Percentiles rank a stretch among this genome's conserved stretches.
Conservation (phyloP, 2,888 invertebrate genomes). For the Bembecia ichneumoniformis region DNA sequence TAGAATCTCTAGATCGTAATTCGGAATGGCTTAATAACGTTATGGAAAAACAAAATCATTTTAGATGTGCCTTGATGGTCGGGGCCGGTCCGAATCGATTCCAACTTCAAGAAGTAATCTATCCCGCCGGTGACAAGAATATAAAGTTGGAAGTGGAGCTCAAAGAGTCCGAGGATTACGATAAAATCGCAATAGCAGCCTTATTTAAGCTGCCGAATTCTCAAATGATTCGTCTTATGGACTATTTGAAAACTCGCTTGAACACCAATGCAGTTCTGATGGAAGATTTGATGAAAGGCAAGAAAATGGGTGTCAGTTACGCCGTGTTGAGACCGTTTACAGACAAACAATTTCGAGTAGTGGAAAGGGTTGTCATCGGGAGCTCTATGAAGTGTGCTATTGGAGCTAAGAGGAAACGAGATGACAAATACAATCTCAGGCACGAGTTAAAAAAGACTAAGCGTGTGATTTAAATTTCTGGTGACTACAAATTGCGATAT, state of each 20-base stretch:
- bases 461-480: conserved; percentile 16
- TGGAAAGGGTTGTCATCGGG: conserved; percentile 46
- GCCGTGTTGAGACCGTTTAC: conserved; percentile 46
- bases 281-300: conserved; percentile 50
- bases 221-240: conserved; percentile 42
- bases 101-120: conserved; percentile 52
- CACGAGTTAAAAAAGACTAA: conserved; percentile 40
- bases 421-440: conserved; percentile 33
- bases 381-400: conserved; percentile 28
- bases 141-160: conserved; percentile 53
- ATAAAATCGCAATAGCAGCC: conserved; percentile 56
- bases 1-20: conserved; percentile 46
- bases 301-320: conserved; percentile 45
- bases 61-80: conserved; percentile 49
- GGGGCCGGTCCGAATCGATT: conserved; percentile 60
- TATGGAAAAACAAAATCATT: conserved; percentile 41
- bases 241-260: conserved; percentile 43
- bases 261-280: conserved; percentile 35
- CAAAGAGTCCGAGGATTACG: conserved; percentile 51
- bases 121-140: conserved; percentile 38
- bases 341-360: conserved; percentile 48
- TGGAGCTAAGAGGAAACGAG: conserved; percentile 36
- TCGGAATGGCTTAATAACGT: conserved; percentile 48
- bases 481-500: background rate
- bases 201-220: conserved; percentile 36